A percentile compares a stretch with the other conserved stretches of the same genome.
Conservation (phyloP, 1,140 invertebrate genomes). For the Eupeodes corollae region DNA sequence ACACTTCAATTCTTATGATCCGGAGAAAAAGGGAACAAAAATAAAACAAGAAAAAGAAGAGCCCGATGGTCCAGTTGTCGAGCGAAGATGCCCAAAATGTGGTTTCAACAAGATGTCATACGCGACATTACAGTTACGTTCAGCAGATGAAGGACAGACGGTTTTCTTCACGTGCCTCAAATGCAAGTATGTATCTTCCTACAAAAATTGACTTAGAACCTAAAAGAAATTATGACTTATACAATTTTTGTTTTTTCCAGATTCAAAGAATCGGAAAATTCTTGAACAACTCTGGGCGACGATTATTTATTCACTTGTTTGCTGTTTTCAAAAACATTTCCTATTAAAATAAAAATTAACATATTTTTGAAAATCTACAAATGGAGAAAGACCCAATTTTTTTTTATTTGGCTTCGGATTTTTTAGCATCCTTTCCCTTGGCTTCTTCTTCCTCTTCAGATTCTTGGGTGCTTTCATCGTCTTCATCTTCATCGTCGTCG, state of each 20-base stretch:
- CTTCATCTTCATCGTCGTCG: slow-evolving; percentile 44
- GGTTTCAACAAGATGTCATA: slow-evolving; percentile 87
- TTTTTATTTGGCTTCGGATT: background rate
- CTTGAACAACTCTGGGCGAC: slow-evolving; percentile 24
- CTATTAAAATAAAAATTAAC: no score
- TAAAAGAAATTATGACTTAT: no score
- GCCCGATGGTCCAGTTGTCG: slow-evolving; percentile 67
- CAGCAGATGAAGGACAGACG: slow-evolving; percentile 98
- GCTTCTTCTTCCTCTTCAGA: slow-evolving; percentile 39
- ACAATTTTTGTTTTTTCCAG: slow-evolving; percentile 41
- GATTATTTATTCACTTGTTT: no score
- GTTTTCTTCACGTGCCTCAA: slow-evolving; percentile 94
- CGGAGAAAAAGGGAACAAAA: slow-evolving; percentile 35
- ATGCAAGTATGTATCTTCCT: slow-evolving; percentile 61
- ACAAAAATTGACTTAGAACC: slow-evolving; percentile 1
- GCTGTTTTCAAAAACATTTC: no score
- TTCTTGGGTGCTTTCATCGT: slow-evolving; percentile 43
- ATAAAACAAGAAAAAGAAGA: slow-evolving; percentile 37
- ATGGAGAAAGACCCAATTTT: no score
- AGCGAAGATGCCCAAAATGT: slow-evolving; percentile 82
- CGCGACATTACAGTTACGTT: slow-evolving; percentile 84
- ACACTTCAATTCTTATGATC: slow-evolving; percentile 50
- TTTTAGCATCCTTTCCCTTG: background rate
- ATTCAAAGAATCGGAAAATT: slow-evolving; percentile 61
- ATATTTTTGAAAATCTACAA: no score